These are phyloP conservation scores for Misgurnus anguillicaudatus DNA, from an alignment of 2,113 vertebrate species.

Conservation along the genomic window DNA sequence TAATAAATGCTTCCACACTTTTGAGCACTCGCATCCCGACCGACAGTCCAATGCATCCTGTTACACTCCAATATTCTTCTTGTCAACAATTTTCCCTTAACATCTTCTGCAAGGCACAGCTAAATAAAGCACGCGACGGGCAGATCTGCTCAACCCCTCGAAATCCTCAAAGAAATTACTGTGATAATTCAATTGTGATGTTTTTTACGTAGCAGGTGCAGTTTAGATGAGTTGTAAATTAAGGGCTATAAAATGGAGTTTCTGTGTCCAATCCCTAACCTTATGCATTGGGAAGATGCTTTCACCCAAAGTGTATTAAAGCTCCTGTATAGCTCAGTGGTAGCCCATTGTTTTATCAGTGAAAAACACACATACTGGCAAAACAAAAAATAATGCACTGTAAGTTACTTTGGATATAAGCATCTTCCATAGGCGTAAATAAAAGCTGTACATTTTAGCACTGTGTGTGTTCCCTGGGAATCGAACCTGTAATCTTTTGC, in stretches of 20 bases:
- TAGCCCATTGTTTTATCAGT: too few species aligned
- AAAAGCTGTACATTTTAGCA: too few species aligned
- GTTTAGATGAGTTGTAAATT: neutral
- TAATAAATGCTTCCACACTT: constrained; percentile 19
- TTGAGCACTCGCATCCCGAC: constrained; percentile 34
- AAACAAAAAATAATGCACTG: too few species aligned
- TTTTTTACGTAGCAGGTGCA: constrained; percentile 22
- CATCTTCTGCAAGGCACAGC: neutral
- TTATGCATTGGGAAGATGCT: too few species aligned
- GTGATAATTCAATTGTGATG: neutral
- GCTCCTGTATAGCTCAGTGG: too few species aligned
- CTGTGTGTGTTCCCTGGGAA: too few species aligned
- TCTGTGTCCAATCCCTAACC: neutral
- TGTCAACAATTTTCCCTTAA: neutral
- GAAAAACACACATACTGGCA: too few species aligned
- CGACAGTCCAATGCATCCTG: constrained; percentile 7
- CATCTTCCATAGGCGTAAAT: too few species aligned
- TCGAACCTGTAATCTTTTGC: too few species aligned
- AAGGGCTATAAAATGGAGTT: constrained; percentile 16
- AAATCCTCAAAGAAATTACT: constrained; percentile 2
- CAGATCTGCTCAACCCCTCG: too few species aligned
- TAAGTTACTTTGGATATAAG: too few species aligned
- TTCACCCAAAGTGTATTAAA: too few species aligned
- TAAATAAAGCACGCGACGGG: neutral
- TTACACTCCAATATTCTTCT: neutral